Evolutionary conservation across 2,113 vertebrate genomes (phyloP).

Genomic region (Zosterops lateralis): DNA sequence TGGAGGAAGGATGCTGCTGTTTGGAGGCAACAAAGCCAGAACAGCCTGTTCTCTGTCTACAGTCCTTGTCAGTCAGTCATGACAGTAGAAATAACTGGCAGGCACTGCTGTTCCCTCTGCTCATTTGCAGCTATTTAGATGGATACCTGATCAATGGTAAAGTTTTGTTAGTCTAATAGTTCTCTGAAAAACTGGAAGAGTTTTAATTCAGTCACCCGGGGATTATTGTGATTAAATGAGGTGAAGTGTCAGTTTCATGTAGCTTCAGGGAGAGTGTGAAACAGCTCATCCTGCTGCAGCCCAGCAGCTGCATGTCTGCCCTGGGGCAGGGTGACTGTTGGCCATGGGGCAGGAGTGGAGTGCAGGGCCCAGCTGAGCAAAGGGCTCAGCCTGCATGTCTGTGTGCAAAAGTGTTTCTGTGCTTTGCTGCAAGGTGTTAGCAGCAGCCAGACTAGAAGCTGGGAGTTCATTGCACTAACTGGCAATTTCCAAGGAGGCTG

Average conservation of each 20-base stretch:
- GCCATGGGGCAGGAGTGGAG: neutral
- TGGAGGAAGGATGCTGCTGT: neutral
- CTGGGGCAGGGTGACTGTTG: accelerated
- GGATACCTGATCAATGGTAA: neutral
- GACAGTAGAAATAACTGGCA: neutral
- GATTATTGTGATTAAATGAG: neutral
- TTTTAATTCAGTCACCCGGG: neutral
- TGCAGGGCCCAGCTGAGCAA: neutral
- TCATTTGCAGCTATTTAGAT: neutral
- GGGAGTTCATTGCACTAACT: neutral
- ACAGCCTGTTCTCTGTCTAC: neutral
- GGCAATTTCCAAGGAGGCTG: neutral
- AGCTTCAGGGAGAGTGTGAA: neutral
- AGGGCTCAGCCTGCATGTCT: neutral
- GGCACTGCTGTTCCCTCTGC: neutral
- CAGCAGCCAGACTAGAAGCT: neutral
- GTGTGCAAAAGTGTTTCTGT: accelerated
- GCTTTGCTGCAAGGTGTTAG: accelerated
- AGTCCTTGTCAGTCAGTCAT: neutral
- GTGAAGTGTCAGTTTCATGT: accelerated
- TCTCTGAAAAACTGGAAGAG: neutral
- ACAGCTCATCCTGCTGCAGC: neutral
- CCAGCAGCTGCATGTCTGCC: neutral
- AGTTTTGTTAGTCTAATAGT: neutral
- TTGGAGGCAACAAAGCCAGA: neutral